A percentile compares a stretch with the other conserved stretches of the same genome.
phyloP scores from a whole-genome alignment of 2,888 invertebrate genomes.

The Troides helena region DNA sequence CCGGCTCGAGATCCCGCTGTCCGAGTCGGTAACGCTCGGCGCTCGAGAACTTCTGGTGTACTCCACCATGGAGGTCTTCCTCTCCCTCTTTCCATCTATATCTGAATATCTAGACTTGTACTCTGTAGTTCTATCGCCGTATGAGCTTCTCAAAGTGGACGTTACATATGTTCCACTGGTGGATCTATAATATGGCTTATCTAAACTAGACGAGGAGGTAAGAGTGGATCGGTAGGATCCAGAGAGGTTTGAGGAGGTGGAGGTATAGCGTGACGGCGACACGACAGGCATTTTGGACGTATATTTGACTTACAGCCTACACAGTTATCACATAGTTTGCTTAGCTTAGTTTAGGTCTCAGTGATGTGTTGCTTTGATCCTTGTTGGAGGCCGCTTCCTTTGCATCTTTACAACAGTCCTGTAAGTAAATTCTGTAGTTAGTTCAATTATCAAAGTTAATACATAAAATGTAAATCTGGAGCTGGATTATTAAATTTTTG shows the following conservation, averaged over 20 bases:
- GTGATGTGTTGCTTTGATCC: conserved; percentile 46
- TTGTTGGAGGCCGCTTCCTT: conserved; percentile 62
- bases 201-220: conserved; percentile 70
- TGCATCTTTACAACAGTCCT: conserved; percentile 58
- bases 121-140: conserved; percentile 64
- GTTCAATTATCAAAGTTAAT: no score
- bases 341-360: conserved; percentile 34
- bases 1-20: conserved; percentile 65
- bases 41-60: conserved; percentile 62
- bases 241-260: conserved; percentile 68
- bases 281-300: conserved; percentile 78
- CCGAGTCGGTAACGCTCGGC: conserved; percentile 71
- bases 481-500: neutral
- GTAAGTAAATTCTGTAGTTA: conserved; percentile 44
- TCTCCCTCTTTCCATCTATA: conserved; percentile 65
- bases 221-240: conserved; percentile 73
- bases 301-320: conserved; percentile 31
- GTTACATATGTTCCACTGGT: conserved; percentile 69
- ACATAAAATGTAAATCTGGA: neutral
- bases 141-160: conserved; percentile 53
- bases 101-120: conserved; percentile 64
- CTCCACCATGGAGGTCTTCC: conserved; percentile 66
- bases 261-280: conserved; percentile 76
- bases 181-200: conserved; percentile 77
- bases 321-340: conserved; percentile 36